Evolutionary conservation across 2,113 vertebrate species (phyloP).

Genomic region (Noturus placidus): DNA sequence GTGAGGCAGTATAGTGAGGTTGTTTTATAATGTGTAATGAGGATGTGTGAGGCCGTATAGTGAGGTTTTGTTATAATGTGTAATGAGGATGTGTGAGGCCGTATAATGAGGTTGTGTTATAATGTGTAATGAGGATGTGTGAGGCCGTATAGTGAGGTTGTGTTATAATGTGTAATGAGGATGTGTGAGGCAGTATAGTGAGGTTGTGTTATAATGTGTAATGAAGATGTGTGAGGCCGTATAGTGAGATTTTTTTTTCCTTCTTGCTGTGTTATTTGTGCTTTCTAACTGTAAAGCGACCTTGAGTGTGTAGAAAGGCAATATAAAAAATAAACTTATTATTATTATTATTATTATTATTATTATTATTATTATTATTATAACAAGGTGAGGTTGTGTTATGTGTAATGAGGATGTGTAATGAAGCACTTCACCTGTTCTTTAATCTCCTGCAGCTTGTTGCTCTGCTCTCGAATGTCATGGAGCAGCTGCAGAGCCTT

Average conservation of each 20-base stretch:
- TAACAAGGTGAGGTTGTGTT: not conserved
- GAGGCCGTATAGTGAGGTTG: no score
- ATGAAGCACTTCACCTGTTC: conserved; percentile 82
- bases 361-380: no score
- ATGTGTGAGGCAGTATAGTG: not conserved
- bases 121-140: no score
- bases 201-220: not conserved
- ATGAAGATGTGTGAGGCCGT: not conserved
- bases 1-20: not conserved
- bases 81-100: not conserved
- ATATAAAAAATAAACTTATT: no score
- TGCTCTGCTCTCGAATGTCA: conserved; percentile 97
- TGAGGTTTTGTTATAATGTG: no score
- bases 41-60: not conserved
- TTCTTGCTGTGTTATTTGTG: no score
- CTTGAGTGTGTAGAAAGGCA: no score
- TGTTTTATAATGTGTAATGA: not conserved
- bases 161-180: not conserved
- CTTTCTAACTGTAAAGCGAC: no score
- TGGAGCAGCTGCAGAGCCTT: conserved; percentile 97
- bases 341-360: no score
- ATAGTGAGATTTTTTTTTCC: not conserved
- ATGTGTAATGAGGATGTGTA: not conserved
- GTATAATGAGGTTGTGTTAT: not conserved
- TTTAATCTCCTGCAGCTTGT: conserved; percentile 99